phyloP scores from a whole-genome alignment of 1,140 invertebrate genomes.

The Psilanteris sp. region DNA sequence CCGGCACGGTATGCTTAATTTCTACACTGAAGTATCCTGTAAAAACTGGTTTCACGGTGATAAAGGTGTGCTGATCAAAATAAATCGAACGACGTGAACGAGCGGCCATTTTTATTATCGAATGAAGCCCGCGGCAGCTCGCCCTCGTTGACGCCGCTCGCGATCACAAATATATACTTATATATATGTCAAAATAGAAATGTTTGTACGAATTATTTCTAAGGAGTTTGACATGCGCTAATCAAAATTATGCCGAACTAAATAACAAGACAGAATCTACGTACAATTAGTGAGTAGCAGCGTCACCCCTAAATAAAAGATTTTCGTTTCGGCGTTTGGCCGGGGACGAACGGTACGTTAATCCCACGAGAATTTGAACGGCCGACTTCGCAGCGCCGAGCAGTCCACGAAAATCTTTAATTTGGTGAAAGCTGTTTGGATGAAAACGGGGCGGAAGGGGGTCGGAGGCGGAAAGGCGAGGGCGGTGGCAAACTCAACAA shows the following conservation, averaged over 20 bases:
- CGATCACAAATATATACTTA: constrained; percentile 9
- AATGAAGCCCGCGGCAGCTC: no score
- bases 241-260: constrained; percentile 44
- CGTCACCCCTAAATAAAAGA: constrained; percentile 30
- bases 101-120: constrained; percentile 2
- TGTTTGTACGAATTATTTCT: constrained; percentile 33
- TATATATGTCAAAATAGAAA: constrained; percentile 23
- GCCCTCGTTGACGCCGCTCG: constrained; percentile 4
- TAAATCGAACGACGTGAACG: constrained; percentile 2
- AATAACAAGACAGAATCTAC: constrained; percentile 57
- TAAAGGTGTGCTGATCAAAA: constrained; percentile 34
- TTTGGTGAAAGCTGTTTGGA: constrained; percentile 39
- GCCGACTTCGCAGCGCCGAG: no score
- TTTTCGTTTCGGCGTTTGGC: no score
- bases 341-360: no score
- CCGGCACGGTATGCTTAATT: constrained; percentile 53
- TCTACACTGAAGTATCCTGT: constrained; percentile 70
- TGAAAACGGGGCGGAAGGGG: constrained; percentile 17
- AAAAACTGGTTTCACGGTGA: constrained; percentile 51
- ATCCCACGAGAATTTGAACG: no score
- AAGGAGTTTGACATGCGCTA: constrained; percentile 42
- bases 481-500: constrained; percentile 62
- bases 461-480: background rate
- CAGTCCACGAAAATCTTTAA: constrained; percentile 24
- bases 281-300: constrained; percentile 53